phyloP scores from a whole-genome alignment of 2,888 invertebrate genomes.

The Dysmachus trigonus region DNA sequence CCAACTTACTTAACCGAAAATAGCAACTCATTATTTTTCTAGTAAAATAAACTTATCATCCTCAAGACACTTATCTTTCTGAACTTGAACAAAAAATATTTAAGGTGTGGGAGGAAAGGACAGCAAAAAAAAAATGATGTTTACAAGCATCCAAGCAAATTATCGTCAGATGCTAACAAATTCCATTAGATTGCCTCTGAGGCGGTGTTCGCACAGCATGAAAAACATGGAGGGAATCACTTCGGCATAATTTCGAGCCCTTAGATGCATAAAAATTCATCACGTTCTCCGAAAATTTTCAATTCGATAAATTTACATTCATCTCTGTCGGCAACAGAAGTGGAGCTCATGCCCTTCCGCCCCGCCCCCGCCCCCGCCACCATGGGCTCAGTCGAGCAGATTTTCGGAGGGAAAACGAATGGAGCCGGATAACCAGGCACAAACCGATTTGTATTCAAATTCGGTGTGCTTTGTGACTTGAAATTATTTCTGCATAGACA shows the following conservation, averaged over 20 bases:
- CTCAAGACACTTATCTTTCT: neutral
- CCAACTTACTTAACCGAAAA: no score
- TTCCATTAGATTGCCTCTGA: neutral
- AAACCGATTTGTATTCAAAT: slow-evolving; percentile 38
- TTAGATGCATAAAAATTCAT: slow-evolving; percentile 38
- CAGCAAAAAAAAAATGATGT: neutral
- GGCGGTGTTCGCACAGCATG: neutral
- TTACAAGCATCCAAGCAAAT: neutral
- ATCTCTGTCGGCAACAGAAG: slow-evolving; percentile 1
- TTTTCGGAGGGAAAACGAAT: neutral
- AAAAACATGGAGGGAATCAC: neutral
- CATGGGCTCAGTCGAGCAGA: neutral
- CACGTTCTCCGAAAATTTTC: slow-evolving; percentile 34
- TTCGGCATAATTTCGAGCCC: neutral
- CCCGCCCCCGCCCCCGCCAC: neutral
- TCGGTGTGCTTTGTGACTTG: slow-evolving; percentile 14
- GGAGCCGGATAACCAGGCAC: neutral
- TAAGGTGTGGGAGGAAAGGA: neutral
- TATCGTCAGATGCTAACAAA: neutral
- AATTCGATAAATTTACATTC: slow-evolving; percentile 39
- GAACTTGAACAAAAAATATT: neutral
- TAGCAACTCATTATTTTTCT: no score
- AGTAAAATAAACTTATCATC: neutral
- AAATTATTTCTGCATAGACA: slow-evolving; percentile 35
- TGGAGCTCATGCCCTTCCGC: neutral